A percentile compares a stretch with the other conserved stretches of the same genome.
These are phyloP conservation scores for Plecturocebus donacophilus DNA, from an alignment of 2,113 vertebrate genomes.

Conservation along the genomic window DNA sequence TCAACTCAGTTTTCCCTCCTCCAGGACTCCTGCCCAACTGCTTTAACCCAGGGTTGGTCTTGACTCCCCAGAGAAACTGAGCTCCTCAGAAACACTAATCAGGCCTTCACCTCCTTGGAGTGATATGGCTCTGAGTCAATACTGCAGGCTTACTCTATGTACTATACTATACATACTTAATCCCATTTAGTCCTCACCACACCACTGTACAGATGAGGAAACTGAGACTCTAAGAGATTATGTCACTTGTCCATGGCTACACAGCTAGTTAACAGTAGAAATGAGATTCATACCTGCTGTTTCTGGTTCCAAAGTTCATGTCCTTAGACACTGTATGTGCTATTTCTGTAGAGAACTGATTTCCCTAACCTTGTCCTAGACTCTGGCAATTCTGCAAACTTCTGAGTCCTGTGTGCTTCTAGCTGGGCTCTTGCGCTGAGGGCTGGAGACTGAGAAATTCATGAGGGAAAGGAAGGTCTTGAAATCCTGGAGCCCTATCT, in stretches of 20 bases:
- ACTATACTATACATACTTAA: not conserved
- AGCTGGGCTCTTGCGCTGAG: not conserved
- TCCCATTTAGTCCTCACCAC: not conserved
- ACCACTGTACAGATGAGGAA: not conserved
- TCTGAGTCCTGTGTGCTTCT: not conserved
- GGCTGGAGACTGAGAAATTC: not conserved
- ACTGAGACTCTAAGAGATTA: not conserved
- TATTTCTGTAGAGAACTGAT: not conserved
- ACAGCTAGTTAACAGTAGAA: not conserved
- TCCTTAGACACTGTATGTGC: not conserved
- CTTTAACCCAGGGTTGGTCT: not conserved
- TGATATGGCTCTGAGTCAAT: too few species aligned
- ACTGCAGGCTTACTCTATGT: not conserved
- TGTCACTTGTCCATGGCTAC: not conserved
- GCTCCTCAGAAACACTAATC: not conserved
- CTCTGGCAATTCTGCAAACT: not conserved
- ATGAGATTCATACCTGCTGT: not conserved
- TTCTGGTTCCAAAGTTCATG: not conserved
- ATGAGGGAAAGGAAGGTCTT: not conserved
- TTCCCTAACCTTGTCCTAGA: not conserved
- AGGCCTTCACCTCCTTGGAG: not conserved
- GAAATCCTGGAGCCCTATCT: slow-evolving; percentile 37
- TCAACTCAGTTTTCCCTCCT: not conserved
- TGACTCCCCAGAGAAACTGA: not conserved
- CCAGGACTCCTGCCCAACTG: not conserved